Evolutionary conservation across 2,797 vertebrate genomes (phyloP), one percentile per base, ranked within the genome.

Genomic region (Enteromius argenteus): DNA sequence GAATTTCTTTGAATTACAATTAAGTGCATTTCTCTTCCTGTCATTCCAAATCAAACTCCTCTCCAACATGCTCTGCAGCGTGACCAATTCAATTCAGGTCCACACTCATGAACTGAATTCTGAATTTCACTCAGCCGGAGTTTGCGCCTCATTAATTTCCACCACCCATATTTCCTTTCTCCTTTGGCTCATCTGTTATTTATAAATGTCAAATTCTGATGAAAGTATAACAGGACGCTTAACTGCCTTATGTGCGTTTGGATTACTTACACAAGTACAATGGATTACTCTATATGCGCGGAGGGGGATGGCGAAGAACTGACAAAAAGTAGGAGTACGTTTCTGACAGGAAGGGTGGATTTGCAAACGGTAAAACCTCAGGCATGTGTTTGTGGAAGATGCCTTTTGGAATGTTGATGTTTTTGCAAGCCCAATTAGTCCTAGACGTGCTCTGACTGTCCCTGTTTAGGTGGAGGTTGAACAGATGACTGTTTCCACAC

Each of bases 371-470:
- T 35, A 19, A 85, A 74, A 58, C 67, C 58, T 79, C 30, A 73
- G 46, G 86, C 82, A 67, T 87, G 21, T 85, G 75, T 79, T 85
- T 83, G 73, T 49, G 49, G 49, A 84, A 66, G 73, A 79, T 8
- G 15, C 46, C 69, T 79, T 72, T 78, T 78, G 49, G 69, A 30
- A 19, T 77, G 72, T 64, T 81, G 74, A 79, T 60, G 67, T 81
- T 81, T 84, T 66, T 68, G 66, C 23, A 53, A 49, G 64, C 49
- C 42, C 79, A 53, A 62, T 80, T 81, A 77, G 21, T 80, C 19
- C 27, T 62, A 60, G 64, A 60, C 64, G 53, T 42, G 71, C 67
- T 56, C 77, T 60, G 71, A 76, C 15, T 58, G 60, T 80, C 53
- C 67, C 39, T 73, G 67, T 64, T 64, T 69, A 19, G 37, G 11